Evolutionary conservation across 2,113 vertebrate genomes (phyloP).

Genomic region (Bos taurus): DNA sequence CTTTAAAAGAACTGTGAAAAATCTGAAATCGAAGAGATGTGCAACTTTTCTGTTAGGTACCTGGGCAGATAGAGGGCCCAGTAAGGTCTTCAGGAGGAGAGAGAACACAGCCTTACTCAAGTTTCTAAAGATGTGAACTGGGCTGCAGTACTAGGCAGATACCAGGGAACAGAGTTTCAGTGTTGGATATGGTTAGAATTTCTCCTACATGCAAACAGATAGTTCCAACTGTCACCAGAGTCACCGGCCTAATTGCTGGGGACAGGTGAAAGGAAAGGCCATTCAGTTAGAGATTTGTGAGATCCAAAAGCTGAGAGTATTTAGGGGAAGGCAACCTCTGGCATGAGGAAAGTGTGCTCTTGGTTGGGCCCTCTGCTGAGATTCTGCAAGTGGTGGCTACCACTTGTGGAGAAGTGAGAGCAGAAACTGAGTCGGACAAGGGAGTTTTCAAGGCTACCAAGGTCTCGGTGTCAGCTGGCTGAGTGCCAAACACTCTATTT

Average conservation of each 20-base stretch:
- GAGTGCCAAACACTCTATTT: not conserved
- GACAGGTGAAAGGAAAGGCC: not conserved
- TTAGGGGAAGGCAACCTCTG: not conserved
- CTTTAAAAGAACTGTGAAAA: constrained; percentile 26
- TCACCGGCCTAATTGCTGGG: not conserved
- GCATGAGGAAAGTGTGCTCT: not conserved
- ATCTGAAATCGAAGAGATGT: not conserved
- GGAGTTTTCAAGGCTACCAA: not conserved
- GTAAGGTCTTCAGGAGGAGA: not conserved
- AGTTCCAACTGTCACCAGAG: not conserved
- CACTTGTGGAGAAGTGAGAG: not conserved
- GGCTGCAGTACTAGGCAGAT: not conserved
- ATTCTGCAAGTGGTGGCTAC: not conserved
- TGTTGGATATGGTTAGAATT: not conserved
- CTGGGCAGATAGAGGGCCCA: not conserved
- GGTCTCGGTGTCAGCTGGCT: not conserved
- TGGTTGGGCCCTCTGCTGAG: not conserved
- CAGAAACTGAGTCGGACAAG: not conserved
- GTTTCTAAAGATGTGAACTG: not conserved
- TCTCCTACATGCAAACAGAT: not conserved
- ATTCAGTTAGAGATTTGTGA: not conserved
- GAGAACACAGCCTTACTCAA: not conserved
- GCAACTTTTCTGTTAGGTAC: not conserved
- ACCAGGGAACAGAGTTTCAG: not conserved
- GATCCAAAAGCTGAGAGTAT: not conserved